These are phyloP conservation scores for Hipposideros larvatus DNA, from an alignment of 2,797 vertebrate genomes.

Conservation along the genomic window DNA sequence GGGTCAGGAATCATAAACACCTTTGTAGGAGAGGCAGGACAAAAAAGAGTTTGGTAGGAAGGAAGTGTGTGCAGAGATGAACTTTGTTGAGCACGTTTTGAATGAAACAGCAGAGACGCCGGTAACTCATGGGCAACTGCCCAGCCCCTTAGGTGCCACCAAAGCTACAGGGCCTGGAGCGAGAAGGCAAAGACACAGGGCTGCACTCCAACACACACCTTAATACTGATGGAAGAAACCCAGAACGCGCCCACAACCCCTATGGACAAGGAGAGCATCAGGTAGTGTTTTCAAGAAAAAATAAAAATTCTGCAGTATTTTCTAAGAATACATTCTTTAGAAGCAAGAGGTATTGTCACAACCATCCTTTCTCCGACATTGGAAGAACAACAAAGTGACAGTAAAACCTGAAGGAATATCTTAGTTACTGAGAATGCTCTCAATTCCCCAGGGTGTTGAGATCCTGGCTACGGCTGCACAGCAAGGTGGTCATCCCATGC, in stretches of 20 bases:
- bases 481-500: not conserved
- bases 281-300: conserved; percentile 67
- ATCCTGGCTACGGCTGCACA: not conserved
- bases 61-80: not conserved
- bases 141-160: not conserved
- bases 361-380: conserved; percentile 74
- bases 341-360: conserved; percentile 85
- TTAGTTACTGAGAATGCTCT: conserved; percentile 43
- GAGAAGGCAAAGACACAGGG: conserved; percentile 7
- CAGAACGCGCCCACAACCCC: not conserved
- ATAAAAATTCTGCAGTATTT: conserved; percentile 60
- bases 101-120: conserved; percentile 16
- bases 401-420: not conserved
- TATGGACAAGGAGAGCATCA: conserved; percentile 65
- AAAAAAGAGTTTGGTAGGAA: not conserved
- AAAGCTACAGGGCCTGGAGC: not conserved
- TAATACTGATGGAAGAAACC: conserved; percentile 77
- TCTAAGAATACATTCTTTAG: conserved; percentile 85
- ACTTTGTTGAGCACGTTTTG: fast-evolving
- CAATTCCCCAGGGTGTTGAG: not conserved
- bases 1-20: not conserved
- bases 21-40: conserved; percentile 2
- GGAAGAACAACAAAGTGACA: conserved; percentile 78
- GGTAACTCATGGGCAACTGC: not conserved
- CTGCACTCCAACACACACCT: fast-evolving